A percentile compares a stretch with the other conserved stretches of the same genome.
Conservation (phyloP, 1,140 invertebrate genomes). For the Caenorhabditis latens region DNA sequence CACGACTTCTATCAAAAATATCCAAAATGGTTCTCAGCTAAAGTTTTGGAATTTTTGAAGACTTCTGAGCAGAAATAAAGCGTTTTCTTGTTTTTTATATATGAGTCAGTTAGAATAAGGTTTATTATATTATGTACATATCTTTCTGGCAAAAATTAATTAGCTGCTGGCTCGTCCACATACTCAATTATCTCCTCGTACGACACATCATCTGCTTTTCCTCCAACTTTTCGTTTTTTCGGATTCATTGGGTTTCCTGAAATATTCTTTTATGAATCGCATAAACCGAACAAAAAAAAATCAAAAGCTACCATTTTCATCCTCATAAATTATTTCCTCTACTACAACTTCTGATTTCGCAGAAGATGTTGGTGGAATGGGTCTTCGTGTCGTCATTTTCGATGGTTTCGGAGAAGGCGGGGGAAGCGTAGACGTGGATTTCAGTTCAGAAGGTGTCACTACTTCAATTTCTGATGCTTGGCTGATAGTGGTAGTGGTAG, state of each 20-base stretch:
- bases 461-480: neutral
- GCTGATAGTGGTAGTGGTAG: neutral
- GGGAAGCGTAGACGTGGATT: neutral
- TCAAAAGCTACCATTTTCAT: slow-evolving; percentile 28
- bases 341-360: slow-evolving; percentile 13
- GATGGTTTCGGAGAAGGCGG: neutral
- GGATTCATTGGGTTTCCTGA: slow-evolving; percentile 33
- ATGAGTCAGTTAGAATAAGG: too few relatives aligned
- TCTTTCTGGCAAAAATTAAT: neutral
- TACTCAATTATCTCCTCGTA: slow-evolving; percentile 42
- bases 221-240: slow-evolving; percentile 13
- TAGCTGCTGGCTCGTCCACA: slow-evolving; percentile 14
- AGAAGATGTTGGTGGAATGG: neutral
- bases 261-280: too few relatives aligned
- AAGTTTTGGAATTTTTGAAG: slow-evolving; percentile 59
- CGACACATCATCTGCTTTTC: slow-evolving; percentile 28
- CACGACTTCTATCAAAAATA: slow-evolving; percentile 76
- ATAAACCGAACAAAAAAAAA: too few relatives aligned
- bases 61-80: slow-evolving; percentile 25
- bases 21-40: slow-evolving; percentile 73
- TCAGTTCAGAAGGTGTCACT: neutral
- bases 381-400: neutral
- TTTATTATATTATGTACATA: slow-evolving; percentile 23
- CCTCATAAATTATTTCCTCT: slow-evolving; percentile 40
- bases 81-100: neutral